phyloP scores from a whole-genome alignment of 1,140 invertebrate species.

The Drosophila sucinea region DNA sequence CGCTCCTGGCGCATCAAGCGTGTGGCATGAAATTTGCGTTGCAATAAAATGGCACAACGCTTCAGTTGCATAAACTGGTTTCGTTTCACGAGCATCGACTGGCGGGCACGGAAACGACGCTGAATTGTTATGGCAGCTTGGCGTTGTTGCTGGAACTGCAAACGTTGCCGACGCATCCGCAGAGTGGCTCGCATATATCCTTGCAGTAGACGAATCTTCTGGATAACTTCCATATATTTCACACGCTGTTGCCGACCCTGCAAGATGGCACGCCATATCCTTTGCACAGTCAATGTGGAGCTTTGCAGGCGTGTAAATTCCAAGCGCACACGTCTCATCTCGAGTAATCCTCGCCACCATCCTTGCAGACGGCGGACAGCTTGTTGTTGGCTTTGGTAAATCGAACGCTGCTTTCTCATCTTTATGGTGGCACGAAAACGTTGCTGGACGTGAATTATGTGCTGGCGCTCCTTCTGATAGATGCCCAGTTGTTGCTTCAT shows the following conservation, averaged over 20 bases:
- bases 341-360: slow-evolving; percentile 61
- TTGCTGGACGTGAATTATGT: slow-evolving; percentile 41
- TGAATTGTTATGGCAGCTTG: slow-evolving; percentile 84
- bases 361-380: slow-evolving; percentile 59
- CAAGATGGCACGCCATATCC: slow-evolving; percentile 54
- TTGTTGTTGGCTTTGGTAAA: slow-evolving; percentile 38
- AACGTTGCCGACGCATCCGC: slow-evolving; percentile 49
- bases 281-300: slow-evolving; percentile 72
- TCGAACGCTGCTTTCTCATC: slow-evolving; percentile 45
- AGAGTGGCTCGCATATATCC: slow-evolving; percentile 67
- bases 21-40: slow-evolving; percentile 82
- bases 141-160: slow-evolving; percentile 80
- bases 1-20: slow-evolving; percentile 66
- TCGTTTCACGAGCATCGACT: slow-evolving; percentile 64
- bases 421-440: slow-evolving; percentile 39
- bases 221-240: slow-evolving; percentile 63
- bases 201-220: slow-evolving; percentile 80
- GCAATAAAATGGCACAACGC: slow-evolving; percentile 67
- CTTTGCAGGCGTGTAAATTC: slow-evolving; percentile 56
- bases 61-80: slow-evolving; percentile 73
- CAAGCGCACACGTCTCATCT: slow-evolving; percentile 56
- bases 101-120: slow-evolving; percentile 83
- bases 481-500: slow-evolving; percentile 44
- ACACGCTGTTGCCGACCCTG: slow-evolving; percentile 56
- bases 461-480: slow-evolving; percentile 36